Base-by-base conservation (phyloP, 2,113 vertebrate species). In the Proterorhinus semilunaris region DNA sequence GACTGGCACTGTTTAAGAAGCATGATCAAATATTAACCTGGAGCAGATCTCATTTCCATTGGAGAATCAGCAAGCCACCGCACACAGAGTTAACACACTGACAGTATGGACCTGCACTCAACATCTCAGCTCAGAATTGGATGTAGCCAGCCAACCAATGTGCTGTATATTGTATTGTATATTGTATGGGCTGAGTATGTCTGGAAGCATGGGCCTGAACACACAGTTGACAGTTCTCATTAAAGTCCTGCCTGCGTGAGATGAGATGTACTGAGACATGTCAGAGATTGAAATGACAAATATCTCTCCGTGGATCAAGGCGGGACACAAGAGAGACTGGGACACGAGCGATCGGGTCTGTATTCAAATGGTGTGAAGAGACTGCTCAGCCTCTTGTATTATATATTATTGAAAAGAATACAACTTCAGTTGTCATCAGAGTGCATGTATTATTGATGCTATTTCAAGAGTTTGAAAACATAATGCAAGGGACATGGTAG, bases 11-110 rank as follows among this genome's bases (percentile, higher is more conserved):
- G 53, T 72, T 67, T 50, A 65, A 69, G 17, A 55, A 10, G 66
- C 64, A 67, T 83, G 62, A 87, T 90, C 65, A 88, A 89, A 88
- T 87, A 88, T 90, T 83, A 71, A 89, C 71, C 36, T n/a, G 43
- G 46, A 69, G 79, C 77, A 77, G 62, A 47, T 76, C 68, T 49
- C 57, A 76, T 85, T 83, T 82, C 65, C 11, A 8, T 50, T 7
- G 10, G 75, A 81, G 79, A 73, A 62, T 8, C 49, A 55, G 71
- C 27, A 50, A 57, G 42, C 63, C 68, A 65, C 75, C 66, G 59
- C 69, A 72, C 66, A 68, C 50, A 1, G 16, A 49, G 59, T 62
- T 63, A 50, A 27, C 62, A 63, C 8, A 80, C 55, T 63, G 64
- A 62, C 36, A 53, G 47, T 71, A 59, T 54, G 48, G 36, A 72